Evolutionary conservation across 2,888 invertebrate species (phyloP).

Genomic region (Drosophila flavopinicola): DNA sequence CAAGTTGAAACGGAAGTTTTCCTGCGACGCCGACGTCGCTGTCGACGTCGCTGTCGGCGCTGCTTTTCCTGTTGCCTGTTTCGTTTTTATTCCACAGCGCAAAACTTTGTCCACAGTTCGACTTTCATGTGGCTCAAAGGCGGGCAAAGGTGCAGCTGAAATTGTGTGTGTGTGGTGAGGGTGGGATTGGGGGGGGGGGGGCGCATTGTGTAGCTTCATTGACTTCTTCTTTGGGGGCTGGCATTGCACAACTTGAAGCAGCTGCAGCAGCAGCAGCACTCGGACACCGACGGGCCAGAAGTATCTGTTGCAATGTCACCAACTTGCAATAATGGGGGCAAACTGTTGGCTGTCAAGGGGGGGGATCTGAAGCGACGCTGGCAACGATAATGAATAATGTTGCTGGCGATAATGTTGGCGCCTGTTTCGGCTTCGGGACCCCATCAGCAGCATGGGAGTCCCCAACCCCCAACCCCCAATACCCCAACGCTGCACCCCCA

Average conservation of each 20-base stretch:
- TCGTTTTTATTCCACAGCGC: conserved; percentile 43
- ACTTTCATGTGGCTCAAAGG: conserved; percentile 61
- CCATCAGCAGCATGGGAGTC: conserved; percentile 44
- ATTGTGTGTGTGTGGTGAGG: background rate
- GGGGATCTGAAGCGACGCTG: background rate
- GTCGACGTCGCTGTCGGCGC: conserved; percentile 17
- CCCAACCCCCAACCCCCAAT: too few species aligned
- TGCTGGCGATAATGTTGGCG: conserved; percentile 70
- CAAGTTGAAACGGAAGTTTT: conserved; percentile 73
- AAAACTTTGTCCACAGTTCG: conserved; percentile 69
- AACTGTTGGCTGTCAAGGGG: background rate
- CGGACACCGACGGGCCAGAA: conserved; percentile 39
- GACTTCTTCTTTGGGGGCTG: conserved; percentile 32
- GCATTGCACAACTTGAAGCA: conserved; percentile 63
- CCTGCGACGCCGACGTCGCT: conserved; percentile 41
- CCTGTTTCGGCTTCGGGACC: conserved; percentile 47
- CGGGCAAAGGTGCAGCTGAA: conserved; percentile 12
- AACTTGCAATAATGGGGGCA: conserved; percentile 49
- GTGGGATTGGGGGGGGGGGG: background rate
- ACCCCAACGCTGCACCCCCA: conserved; percentile 1
- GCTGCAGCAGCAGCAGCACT: conserved; percentile 41
- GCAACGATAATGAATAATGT: conserved; percentile 72
- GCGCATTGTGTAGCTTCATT: conserved; percentile 41
- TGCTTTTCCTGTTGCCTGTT: conserved; percentile 59
- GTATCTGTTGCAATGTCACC: conserved; percentile 75